Conservation (phyloP, 1,140 invertebrate species). For the Propsilocerus akamusi region DNA sequence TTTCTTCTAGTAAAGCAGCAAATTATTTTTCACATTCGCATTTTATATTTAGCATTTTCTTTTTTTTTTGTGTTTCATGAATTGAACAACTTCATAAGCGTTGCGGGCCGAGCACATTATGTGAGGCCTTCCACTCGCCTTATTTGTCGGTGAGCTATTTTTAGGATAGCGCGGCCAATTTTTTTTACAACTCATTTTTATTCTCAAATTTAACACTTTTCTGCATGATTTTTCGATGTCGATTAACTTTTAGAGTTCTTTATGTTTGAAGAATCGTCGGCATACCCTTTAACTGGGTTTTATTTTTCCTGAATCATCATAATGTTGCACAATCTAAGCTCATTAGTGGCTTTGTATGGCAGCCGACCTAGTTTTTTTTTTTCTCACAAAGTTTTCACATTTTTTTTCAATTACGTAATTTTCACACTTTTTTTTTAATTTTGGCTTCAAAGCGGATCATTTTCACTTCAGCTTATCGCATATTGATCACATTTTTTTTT, state of each 20-base stretch:
- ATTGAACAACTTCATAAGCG: not conserved
- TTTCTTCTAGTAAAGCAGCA: too few relatives aligned
- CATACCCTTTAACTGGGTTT: not conserved
- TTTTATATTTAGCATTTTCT: not conserved
- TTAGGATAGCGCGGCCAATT: not conserved
- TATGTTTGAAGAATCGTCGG: not conserved
- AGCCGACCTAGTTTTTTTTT: not conserved
- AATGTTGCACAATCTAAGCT: not conserved
- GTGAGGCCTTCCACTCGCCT: not conserved
- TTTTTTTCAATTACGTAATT: not conserved
- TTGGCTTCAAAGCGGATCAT: not conserved
- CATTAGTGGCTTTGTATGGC: not conserved
- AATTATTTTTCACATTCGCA: not conserved
- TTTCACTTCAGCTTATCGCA: not conserved
- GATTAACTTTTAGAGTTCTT: not conserved
- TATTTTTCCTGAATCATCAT: not conserved
- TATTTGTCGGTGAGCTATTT: not conserved
- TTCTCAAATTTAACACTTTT: not conserved
- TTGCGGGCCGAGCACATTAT: not conserved
- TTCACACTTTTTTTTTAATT: not conserved
- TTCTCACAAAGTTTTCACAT: too few relatives aligned
- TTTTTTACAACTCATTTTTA: not conserved
- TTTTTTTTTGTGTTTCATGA: too few relatives aligned
- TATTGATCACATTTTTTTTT: not conserved
- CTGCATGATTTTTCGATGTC: not conserved